Conservation (phyloP, 2,113 vertebrate species). For the Phalacrocorax aristotelis region DNA sequence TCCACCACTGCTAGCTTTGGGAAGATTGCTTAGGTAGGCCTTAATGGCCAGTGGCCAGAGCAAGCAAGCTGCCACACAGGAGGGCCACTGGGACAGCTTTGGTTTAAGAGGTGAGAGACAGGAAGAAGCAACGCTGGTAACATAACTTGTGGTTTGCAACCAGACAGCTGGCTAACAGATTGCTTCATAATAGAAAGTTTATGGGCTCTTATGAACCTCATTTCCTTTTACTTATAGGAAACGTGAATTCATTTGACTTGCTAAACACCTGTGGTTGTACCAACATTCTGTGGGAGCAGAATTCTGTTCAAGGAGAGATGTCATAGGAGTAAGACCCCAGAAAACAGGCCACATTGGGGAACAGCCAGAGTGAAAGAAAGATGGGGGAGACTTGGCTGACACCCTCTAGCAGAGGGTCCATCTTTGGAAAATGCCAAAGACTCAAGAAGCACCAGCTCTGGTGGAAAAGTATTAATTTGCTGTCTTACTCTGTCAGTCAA, state of each 20-base stretch:
- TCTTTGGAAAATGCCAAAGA: neutral
- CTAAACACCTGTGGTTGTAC: slow-evolving; percentile 11
- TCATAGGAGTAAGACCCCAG: neutral
- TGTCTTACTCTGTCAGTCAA: neutral
- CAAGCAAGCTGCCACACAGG: neutral
- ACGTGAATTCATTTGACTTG: slow-evolving; percentile 31
- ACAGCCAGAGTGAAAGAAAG: neutral
- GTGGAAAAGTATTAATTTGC: neutral
- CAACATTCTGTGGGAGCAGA: neutral
- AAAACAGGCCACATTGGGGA: neutral
- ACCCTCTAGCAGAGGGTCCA: neutral
- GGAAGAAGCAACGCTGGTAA: slow-evolving; percentile 39
- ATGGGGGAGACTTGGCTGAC: neutral
- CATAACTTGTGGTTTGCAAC: slow-evolving; percentile 47
- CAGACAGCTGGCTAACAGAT: slow-evolving; percentile 62
- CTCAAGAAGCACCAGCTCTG: neutral
- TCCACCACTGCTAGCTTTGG: neutral
- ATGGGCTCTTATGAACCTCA: slow-evolving; percentile 34
- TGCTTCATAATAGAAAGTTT: slow-evolving; percentile 56
- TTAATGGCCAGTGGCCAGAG: neutral
- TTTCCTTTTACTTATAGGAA: slow-evolving; percentile 57
- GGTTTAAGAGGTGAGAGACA: slow-evolving; percentile 29
- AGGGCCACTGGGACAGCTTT: slow-evolving; percentile 14
- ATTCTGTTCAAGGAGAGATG: neutral
- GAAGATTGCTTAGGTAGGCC: neutral